Evolutionary conservation across 2,797 vertebrate species (phyloP).

Genomic region (Adelosebastes latens): DNA sequence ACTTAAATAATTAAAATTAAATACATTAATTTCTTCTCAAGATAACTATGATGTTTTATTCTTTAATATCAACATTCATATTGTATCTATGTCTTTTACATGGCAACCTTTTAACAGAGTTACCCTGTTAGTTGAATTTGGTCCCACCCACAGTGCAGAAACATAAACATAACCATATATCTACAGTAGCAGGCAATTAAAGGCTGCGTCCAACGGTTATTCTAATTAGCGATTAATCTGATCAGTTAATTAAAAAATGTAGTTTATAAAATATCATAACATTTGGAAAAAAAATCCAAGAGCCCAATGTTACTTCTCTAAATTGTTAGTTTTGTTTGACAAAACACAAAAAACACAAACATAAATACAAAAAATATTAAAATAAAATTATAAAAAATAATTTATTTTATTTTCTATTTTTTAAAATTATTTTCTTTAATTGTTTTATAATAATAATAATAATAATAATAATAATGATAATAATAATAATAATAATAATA

Average conservation of each 20-base stretch:
- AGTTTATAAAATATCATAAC: neutral
- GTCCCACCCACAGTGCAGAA: neutral
- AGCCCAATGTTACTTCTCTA: neutral
- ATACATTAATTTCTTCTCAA: rapidly evolving
- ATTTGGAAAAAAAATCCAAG: neutral
- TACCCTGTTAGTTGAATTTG: neutral
- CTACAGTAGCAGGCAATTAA: neutral
- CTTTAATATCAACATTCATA: rapidly evolving
- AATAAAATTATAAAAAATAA: neutral
- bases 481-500: too few relatives aligned
- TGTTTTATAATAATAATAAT: too few relatives aligned
- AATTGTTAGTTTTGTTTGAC: too few relatives aligned
- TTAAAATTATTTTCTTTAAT: too few relatives aligned
- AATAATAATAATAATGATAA: too few relatives aligned
- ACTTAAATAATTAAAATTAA: rapidly evolving
- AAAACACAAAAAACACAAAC: neutral
- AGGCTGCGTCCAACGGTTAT: neutral
- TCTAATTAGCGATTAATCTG: neutral
- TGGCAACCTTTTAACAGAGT: rapidly evolving
- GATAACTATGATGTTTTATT: rapidly evolving
- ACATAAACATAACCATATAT: conserved; percentile 24
- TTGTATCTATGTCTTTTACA: rapidly evolving
- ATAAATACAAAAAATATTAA: neutral
- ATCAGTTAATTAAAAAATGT: neutral
- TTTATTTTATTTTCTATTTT: neutral